phyloP scores from a whole-genome alignment of 2,113 vertebrate species.

The human region DNA sequence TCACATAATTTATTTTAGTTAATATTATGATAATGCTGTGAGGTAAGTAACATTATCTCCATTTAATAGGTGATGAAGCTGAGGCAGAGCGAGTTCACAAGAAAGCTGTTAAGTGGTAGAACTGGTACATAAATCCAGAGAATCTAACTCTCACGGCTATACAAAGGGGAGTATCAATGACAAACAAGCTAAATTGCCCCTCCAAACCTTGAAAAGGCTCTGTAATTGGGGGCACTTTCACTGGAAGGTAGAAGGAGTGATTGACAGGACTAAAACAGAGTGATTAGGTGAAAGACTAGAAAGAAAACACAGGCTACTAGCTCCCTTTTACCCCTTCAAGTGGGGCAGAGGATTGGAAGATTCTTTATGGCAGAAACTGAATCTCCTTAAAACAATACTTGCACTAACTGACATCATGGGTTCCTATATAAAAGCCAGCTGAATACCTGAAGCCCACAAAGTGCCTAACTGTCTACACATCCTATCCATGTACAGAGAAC shows the following conservation, averaged over 20 bases:
- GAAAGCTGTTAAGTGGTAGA: neutral
- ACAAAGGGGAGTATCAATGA: neutral
- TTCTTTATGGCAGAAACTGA: neutral
- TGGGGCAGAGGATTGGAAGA: neutral
- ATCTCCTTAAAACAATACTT: neutral
- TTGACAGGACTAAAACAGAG: neutral
- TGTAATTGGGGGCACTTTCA: neutral
- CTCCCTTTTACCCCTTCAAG: neutral
- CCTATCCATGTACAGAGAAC: rapidly evolving
- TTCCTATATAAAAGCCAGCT: neutral
- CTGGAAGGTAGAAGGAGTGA: neutral
- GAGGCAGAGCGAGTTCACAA: neutral
- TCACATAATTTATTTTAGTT: neutral
- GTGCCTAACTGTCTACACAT: neutral
- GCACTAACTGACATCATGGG: neutral
- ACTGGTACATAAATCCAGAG: neutral
- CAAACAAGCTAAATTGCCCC: neutral
- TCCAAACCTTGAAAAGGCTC: neutral
- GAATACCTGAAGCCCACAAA: neutral
- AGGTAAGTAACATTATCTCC: neutral
- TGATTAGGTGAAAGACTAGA: neutral
- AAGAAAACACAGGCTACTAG: neutral
- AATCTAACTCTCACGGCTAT: neutral
- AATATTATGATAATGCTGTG: neutral
- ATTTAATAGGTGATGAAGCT: neutral